These are phyloP conservation scores for Epinephelus moara DNA, from an alignment of 2,113 vertebrate species.

Conservation along the genomic window DNA sequence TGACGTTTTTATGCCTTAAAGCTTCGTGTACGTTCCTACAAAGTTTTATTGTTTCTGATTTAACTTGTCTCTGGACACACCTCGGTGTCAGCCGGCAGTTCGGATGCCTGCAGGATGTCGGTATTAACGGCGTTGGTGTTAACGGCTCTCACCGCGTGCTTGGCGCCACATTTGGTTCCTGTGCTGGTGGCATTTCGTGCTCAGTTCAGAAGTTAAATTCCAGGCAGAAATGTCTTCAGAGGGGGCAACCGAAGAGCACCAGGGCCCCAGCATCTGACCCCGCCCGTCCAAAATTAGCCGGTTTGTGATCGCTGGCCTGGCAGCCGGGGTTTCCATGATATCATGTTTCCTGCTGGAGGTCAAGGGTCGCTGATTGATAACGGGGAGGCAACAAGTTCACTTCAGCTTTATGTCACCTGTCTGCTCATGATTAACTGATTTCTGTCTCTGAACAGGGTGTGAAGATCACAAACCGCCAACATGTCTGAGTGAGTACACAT, in stretches of 20 bases:
- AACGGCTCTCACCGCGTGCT: slow-evolving; percentile 23
- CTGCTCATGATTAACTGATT: not conserved
- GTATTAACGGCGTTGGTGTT: slow-evolving; percentile 13
- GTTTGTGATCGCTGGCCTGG: slow-evolving; percentile 39
- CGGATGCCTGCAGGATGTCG: slow-evolving; percentile 34
- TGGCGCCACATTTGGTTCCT: slow-evolving; percentile 28
- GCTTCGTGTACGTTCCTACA: not conserved
- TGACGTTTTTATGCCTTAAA: not conserved
- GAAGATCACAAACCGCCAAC: slow-evolving; percentile 63
- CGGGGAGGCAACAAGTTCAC: not conserved
- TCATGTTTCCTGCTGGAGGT: slow-evolving; percentile 37
- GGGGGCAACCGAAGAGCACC: slow-evolving; percentile 8
- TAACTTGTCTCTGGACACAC: not conserved
- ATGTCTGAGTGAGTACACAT: slow-evolving; percentile 84
- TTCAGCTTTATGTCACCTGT: not conserved
- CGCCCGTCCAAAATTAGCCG: slow-evolving; percentile 60
- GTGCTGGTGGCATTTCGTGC: slow-evolving; percentile 29
- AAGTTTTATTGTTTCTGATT: not conserved
- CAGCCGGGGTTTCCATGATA: slow-evolving; percentile 3
- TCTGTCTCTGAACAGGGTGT: slow-evolving; percentile 70
- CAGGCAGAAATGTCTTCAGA: slow-evolving; percentile 36
- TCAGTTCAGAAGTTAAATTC: slow-evolving; percentile 31
- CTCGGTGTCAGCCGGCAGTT: not conserved
- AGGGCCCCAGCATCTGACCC: slow-evolving; percentile 23
- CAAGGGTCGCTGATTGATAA: slow-evolving; percentile 43